A percentile compares a stretch with the other conserved stretches of the same genome.
These are phyloP conservation scores for Palythoa grandis DNA, from an alignment of 92 coral and sea anemone species.

Conservation along the genomic window DNA sequence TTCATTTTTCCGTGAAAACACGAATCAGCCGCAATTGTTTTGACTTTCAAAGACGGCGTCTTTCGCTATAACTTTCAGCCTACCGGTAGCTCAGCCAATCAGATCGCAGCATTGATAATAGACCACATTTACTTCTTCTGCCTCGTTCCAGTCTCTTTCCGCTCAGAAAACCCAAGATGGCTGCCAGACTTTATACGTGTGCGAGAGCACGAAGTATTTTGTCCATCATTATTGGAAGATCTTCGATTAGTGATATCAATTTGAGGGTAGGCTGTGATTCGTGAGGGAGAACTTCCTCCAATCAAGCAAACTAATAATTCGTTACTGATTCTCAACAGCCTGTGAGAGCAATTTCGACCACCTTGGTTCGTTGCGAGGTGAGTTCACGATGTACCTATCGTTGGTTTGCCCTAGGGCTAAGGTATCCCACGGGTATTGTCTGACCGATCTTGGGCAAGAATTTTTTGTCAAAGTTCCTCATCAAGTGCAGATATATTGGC, in stretches of 20 bases:
- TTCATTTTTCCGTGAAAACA: no score
- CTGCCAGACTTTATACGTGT: slow-evolving; percentile 46
- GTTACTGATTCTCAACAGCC: slow-evolving; percentile 7
- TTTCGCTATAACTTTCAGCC: no score
- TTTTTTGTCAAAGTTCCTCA: no score
- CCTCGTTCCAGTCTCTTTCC: slow-evolving; percentile 24
- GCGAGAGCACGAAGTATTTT: slow-evolving; percentile 36
- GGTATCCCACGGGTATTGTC: background rate
- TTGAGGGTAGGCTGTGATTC: slow-evolving; percentile 17
- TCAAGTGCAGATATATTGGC: no score
- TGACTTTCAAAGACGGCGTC: no score
- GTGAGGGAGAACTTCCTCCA: background rate
- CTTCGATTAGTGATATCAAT: background rate
- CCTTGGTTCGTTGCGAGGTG: slow-evolving; percentile 8
- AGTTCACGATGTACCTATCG: background rate
- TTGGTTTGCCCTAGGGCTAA: background rate
- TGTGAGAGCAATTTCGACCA: slow-evolving; percentile 47
- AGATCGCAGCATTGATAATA: no score
- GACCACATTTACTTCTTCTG: no score
- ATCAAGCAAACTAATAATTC: background rate
- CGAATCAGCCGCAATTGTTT: no score
- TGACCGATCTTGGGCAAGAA: no score
- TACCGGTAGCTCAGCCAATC: no score
- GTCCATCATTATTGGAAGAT: slow-evolving; percentile 9
- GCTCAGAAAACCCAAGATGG: slow-evolving; percentile 47